Evolutionary conservation across 2,888 invertebrate genomes (phyloP).

Genomic region (Gibbula magus): DNA sequence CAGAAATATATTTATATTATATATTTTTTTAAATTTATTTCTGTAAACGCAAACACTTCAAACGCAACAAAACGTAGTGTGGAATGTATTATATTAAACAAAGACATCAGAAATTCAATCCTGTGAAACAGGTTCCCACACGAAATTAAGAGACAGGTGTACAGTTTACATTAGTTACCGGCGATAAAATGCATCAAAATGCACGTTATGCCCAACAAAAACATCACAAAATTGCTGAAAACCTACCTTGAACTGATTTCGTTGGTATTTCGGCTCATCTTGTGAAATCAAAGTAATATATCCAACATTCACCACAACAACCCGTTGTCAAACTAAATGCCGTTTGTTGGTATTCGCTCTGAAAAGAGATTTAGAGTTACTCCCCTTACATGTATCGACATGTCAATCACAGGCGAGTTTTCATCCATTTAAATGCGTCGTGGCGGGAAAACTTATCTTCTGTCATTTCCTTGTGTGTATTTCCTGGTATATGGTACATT

Average conservation of each 20-base stretch:
- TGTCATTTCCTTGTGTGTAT: too few species aligned
- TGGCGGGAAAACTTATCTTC: too few species aligned
- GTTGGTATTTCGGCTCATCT: neutral
- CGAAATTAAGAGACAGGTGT: neutral
- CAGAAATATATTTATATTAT: too few species aligned
- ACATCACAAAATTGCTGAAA: neutral
- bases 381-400: neutral
- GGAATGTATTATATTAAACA: neutral
- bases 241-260: neutral
- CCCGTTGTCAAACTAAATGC: neutral
- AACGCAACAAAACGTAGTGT: neutral
- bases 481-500: too few species aligned
- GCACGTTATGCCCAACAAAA: neutral
- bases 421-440: too few species aligned
- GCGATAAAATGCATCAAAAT: neutral
- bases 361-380: neutral
- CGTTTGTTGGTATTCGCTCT: neutral
- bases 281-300: neutral
- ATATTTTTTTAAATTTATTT: neutral
- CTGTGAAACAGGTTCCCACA: neutral
- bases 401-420: too few species aligned
- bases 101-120: neutral
- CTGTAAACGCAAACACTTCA: neutral
- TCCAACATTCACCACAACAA: neutral
- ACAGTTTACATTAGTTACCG: conserved; percentile 8